Evolutionary conservation across 2,113 vertebrate genomes (phyloP), one percentile per base, ranked within the genome.

Genomic region (Tetrax tetrax): DNA sequence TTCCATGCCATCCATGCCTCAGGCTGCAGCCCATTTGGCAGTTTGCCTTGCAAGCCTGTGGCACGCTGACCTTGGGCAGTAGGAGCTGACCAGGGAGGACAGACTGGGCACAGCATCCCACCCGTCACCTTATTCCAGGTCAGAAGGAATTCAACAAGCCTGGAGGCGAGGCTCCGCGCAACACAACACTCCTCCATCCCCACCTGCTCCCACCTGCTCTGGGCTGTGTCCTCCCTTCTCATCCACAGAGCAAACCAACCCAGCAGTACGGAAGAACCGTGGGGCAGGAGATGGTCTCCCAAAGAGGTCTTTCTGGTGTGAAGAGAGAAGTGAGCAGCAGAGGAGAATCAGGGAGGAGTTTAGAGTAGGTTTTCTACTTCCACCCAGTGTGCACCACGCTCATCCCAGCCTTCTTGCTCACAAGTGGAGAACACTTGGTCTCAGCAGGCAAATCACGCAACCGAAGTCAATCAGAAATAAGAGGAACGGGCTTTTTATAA

Each of bases 61-160:
- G 14, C 70, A 24, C 2, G 33, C 28, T 77, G 41, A 13, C 12
- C 18, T 35, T 0, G 3, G 51, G 21, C 3, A 43, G 33, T 1
- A 4, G 59, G 37, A 45, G 28, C 45, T 53, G 66, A 25, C 18
- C 0, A 0, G 14, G 24, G 38, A 54, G n/a, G n/a, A 35, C 29
- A 37, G 38, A 48, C 3, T 12, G n/a, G 22, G 41, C 12, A 50
- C 31, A 56, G 48, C 56, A 76, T 76, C 83, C 35, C 54, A 31
- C 21, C 2, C 0, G 7, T 35, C 61, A 41, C 47, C n/a, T 68
- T 56, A 35, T 10, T 61, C 6, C 54, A 56, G 38, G 53, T 23
- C 3, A 0, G 68, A 47, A 11, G 15, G 37, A 72, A 79, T 1
- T 3, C 23, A 38, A 45, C 27, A 24, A 72, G 33, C 24, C 45